Conservation (phyloP, 2,797 vertebrate species). For the Galaxias olidus region DNA sequence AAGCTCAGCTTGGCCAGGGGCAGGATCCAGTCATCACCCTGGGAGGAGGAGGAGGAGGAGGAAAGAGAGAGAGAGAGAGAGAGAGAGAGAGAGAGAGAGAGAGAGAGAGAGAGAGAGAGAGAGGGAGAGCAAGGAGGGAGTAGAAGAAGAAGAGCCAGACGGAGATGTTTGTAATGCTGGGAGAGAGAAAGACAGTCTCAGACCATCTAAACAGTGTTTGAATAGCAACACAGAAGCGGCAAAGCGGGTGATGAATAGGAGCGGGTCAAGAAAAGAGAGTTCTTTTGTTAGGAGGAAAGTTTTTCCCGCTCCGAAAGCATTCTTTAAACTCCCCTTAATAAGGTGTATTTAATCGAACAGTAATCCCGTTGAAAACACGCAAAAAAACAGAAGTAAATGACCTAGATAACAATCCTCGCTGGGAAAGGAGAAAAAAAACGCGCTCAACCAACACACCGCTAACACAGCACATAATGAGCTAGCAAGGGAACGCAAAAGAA, state of each 20-base stretch:
- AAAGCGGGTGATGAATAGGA: slow-evolving; percentile 16
- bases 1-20: slow-evolving; percentile 66
- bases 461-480: slow-evolving; percentile 71
- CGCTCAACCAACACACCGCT: slow-evolving; percentile 48
- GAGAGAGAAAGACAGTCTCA: slow-evolving; percentile 16
- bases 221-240: no score
- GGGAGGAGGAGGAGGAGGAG: slow-evolving; percentile 9
- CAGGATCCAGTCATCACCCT: slow-evolving; percentile 78
- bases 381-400: slow-evolving; percentile 65
- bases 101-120: slow-evolving; percentile 8
- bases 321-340: background rate
- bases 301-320: background rate
- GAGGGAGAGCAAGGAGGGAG: slow-evolving; percentile 7
- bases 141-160: slow-evolving; percentile 4
- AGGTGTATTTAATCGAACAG: slow-evolving; percentile 58
- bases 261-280: background rate
- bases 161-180: slow-evolving; percentile 2
- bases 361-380: slow-evolving; percentile 58
- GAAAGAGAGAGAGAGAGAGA: background rate
- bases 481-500: slow-evolving; percentile 61
- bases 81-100: background rate
- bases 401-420: slow-evolving; percentile 63
- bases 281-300: background rate
- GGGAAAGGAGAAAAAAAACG: slow-evolving; percentile 42
- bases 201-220: no score